phyloP scores from a whole-genome alignment of 2,888 invertebrate genomes.

The Baccha elongata region DNA sequence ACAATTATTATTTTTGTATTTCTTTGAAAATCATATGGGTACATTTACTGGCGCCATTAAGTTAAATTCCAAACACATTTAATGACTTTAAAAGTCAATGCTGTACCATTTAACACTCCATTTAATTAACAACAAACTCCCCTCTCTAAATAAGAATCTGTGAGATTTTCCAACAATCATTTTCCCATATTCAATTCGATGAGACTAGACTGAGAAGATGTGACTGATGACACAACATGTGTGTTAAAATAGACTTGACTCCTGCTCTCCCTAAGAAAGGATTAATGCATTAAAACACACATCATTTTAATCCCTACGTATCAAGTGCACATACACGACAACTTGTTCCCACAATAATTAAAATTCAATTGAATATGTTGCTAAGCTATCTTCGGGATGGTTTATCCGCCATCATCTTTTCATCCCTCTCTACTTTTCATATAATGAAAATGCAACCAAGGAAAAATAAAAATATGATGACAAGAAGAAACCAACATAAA shows the following conservation, averaged over 20 bases:
- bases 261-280: slow-evolving; percentile 39
- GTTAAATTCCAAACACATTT: too few species aligned
- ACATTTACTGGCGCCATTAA: too few species aligned
- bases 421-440: not conserved
- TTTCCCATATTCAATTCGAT: slow-evolving; percentile 62
- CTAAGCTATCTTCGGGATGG: not conserved
- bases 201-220: slow-evolving; percentile 15
- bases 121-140: too few species aligned
- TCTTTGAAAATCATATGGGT: too few species aligned
- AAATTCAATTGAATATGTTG: slow-evolving; percentile 67
- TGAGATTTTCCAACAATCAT: slow-evolving; percentile 57
- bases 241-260: slow-evolving; percentile 30
- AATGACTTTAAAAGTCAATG: too few species aligned
- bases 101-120: too few species aligned
- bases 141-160: slow-evolving; percentile 12
- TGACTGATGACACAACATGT: slow-evolving; percentile 58
- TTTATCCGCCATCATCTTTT: slow-evolving; percentile 2
- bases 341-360: slow-evolving; percentile 67
- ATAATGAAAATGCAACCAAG: slow-evolving; percentile 55
- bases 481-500: slow-evolving; percentile 31
- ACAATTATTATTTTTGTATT: too few species aligned
- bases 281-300: slow-evolving; percentile 28
- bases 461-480: slow-evolving; percentile 40
- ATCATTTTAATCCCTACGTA: not conserved
- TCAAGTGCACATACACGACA: not conserved